These are phyloP conservation scores for Xenopus laevis DNA, from an alignment of 2,113 vertebrate species.

Conservation along the genomic window DNA sequence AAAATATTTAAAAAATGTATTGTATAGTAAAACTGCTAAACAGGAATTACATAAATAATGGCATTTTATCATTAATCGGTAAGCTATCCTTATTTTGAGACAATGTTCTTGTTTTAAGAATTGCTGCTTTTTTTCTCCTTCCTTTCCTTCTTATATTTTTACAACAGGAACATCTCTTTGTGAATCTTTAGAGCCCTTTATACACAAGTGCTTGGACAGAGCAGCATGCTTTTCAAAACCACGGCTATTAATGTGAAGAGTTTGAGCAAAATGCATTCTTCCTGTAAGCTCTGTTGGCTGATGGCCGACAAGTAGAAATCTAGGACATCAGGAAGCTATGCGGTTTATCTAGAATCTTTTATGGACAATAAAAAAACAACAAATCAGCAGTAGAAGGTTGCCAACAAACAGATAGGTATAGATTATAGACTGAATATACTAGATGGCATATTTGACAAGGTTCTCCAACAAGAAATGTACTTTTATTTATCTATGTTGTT, in stretches of 20 bases:
- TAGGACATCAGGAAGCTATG: not conserved
- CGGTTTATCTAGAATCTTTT: constrained; percentile 2
- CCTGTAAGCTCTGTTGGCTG: not conserved
- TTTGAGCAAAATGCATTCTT: not conserved
- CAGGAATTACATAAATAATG: too few species aligned
- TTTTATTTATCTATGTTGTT: constrained; percentile 8
- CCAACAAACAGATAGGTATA: not conserved
- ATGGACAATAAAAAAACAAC: constrained; percentile 11
- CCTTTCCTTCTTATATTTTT: too few species aligned
- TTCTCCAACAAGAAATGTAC: constrained; percentile 4
- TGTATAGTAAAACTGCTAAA: too few species aligned
- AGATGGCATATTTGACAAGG: not conserved
- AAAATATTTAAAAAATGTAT: too few species aligned
- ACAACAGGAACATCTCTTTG: too few species aligned
- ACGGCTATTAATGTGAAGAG: not conserved
- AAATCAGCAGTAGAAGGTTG: not conserved
- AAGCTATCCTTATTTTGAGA: too few species aligned
- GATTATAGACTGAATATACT: not conserved
- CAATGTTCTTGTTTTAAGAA: too few species aligned
- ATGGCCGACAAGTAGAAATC: not conserved
- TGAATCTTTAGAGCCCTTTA: too few species aligned
- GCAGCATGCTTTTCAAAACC: not conserved
- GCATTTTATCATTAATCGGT: too few species aligned
- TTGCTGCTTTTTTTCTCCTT: too few species aligned
- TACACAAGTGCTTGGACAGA: too few species aligned